Base-by-base conservation (phyloP, 2,888 invertebrate species). In the Belgica antarctica region DNA sequence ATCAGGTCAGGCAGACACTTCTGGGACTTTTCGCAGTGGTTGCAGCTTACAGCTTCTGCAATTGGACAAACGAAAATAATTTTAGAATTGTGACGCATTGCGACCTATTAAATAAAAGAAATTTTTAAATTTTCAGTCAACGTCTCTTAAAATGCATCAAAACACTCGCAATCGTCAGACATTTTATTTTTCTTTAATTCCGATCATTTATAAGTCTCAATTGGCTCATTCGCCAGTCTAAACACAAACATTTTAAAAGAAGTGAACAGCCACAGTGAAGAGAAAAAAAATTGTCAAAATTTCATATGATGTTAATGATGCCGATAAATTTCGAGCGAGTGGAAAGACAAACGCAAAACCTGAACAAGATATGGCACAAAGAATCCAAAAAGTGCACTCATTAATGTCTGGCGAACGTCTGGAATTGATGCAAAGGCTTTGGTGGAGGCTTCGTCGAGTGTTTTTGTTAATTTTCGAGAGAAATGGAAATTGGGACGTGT, bases 41-140 rank as follows among this genome's bases (percentile, higher is more conserved):
- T 82, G 79, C 90, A 90, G 71, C 84, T 86, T 36, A 87, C 86
- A 74, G 82, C 82, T 73, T 82, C 89, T 89, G 81, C 5, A 83
- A 82, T n/a, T n/a, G n/a, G 66, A 62, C 46, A 63, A 34, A 34
- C 19, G 24, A 62, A 34, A 22, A 34, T 10, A 34, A 34, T 8
- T 10, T 34, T 34, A 8, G 7, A 10, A 8, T 10, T 8, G 34
- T 34, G 34, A 8, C 34, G 7, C 8, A 34, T 34, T 7, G 10
- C 10, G 8, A 34, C 22, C 52, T 3, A 19, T 22, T 24, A 52
- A 22, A 10, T 47, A n/a, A 15, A 47, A 15, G 7, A 15, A 47
- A n/a, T 34, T 12, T 8, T 34, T 12, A 34, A 34, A n/a, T n/a
- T n/a, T n/a, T n/a, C n/a, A n/a, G n/a, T n/a, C n/a, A n/a, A n/a